Conservation (phyloP, 2,113 vertebrate genomes). For the Chionodraco myersi region DNA sequence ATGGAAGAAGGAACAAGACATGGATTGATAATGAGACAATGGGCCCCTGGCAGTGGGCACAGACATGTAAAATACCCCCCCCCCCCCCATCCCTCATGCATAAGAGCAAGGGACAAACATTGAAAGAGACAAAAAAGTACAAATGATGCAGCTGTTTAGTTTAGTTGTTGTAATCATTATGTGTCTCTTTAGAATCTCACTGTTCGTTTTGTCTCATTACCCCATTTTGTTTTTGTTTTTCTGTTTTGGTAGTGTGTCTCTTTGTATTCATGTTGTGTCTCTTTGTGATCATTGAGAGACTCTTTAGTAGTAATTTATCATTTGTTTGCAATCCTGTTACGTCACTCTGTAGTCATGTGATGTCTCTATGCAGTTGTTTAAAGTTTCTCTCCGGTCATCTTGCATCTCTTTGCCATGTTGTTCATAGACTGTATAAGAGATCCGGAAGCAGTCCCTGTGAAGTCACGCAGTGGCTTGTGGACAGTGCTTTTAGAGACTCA, state of each 20-base stretch:
- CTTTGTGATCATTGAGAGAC: no score
- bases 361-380: neutral
- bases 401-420: neutral
- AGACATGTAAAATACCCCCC: slow-evolving; percentile 2
- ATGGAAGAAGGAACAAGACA: slow-evolving; percentile 1
- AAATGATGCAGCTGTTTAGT: neutral
- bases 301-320: no score
- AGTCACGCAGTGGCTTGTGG: no score
- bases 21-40: neutral
- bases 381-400: neutral
- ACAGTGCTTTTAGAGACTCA: no score
- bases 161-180: neutral
- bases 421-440: no score
- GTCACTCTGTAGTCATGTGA: neutral
- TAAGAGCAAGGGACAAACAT: neutral
- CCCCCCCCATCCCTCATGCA: neutral
- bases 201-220: neutral
- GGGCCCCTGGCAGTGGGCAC: neutral
- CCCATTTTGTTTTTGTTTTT: neutral
- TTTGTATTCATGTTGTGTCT: no score
- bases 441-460: no score
- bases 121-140: neutral
- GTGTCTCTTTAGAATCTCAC: neutral
- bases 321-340: neutral
- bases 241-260: neutral